phyloP scores from a whole-genome alignment of 2,888 invertebrate species.

The Dysmachus trigonus region DNA sequence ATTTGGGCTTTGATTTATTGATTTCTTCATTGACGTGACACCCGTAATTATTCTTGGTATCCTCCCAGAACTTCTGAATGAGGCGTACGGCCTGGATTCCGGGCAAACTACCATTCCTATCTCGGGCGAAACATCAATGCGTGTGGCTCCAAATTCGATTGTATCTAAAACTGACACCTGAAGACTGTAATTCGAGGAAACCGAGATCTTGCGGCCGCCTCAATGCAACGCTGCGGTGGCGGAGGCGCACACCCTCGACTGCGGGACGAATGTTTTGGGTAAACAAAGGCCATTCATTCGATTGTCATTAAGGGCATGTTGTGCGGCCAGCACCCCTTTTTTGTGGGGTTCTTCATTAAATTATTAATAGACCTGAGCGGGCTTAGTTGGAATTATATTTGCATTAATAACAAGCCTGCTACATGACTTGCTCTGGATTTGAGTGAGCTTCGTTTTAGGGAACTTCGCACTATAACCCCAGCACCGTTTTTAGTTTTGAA shows the following conservation, averaged over 20 bases:
- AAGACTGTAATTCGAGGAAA: slow-evolving; percentile 31
- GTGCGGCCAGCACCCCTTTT: background rate
- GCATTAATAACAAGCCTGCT: background rate
- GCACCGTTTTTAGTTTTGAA: too few species aligned
- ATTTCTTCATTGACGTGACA: slow-evolving; percentile 60
- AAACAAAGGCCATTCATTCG: background rate
- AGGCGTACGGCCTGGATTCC: background rate
- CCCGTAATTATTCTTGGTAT: slow-evolving; percentile 60
- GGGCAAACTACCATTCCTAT: slow-evolving; percentile 2
- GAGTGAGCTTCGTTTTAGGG: too few species aligned
- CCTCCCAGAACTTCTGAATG: slow-evolving; percentile 31
- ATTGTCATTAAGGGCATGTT: background rate
- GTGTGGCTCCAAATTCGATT: slow-evolving; percentile 29
- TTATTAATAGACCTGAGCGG: background rate
- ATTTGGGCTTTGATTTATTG: slow-evolving; percentile 61
- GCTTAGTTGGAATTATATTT: background rate
- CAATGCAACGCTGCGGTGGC: background rate
- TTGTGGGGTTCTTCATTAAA: background rate
- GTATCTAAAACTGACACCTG: slow-evolving; percentile 24
- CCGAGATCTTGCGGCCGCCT: background rate
- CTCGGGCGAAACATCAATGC: slow-evolving; percentile 24
- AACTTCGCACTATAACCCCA: too few species aligned
- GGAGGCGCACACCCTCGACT: background rate
- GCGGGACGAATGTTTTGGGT: background rate
- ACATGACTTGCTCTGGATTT: too few species aligned